These are phyloP conservation scores for Echinarachnius parma DNA, from an alignment of 53 echinoderm and acorn worm genomes.

Conservation along the genomic window DNA sequence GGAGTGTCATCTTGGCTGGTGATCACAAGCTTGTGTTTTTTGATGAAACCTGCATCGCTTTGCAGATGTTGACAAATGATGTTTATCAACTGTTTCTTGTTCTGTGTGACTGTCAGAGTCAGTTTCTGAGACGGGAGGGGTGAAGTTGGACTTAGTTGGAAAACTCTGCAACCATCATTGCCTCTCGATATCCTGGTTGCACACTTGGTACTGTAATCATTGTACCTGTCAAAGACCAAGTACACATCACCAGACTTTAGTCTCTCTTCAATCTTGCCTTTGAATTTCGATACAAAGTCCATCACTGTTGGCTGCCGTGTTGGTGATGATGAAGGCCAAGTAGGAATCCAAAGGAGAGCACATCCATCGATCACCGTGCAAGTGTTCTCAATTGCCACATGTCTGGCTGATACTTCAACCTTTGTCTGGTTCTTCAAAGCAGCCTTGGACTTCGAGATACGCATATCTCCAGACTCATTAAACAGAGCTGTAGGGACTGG, in stretches of 20 bases:
- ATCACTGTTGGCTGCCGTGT: constrained; percentile 28
- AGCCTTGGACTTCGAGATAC: constrained; percentile 41
- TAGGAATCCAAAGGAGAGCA: constrained; percentile 42
- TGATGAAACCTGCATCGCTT: constrained; percentile 9
- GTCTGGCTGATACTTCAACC: too few species aligned
- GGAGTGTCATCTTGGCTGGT: constrained; percentile 31
- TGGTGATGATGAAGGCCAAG: constrained; percentile 25
- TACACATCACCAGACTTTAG: constrained; percentile 25
- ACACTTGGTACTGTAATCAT: constrained; percentile 38
- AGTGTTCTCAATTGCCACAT: too few species aligned
- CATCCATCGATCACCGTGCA: constrained; percentile 5
- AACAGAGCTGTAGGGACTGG: constrained; percentile 40
- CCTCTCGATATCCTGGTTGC: constrained; percentile 35
- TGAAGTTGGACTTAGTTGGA: constrained; percentile 34
- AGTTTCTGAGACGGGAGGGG: constrained; percentile 38
- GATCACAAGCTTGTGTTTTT: constrained; percentile 29
- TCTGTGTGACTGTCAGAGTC: constrained; percentile 40
- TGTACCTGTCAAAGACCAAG: constrained; percentile 40
- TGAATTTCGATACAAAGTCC: constrained; percentile 43
- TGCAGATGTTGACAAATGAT: constrained; percentile 33
- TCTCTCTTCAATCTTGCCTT: constrained; percentile 9
- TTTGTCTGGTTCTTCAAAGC: too few species aligned
- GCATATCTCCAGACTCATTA: constrained; percentile 35
- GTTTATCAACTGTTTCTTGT: constrained; percentile 43
- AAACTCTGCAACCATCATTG: constrained; percentile 26